Conservation (phyloP, 2,888 invertebrate genomes). For the Hydroisotoma schaefferi region DNA sequence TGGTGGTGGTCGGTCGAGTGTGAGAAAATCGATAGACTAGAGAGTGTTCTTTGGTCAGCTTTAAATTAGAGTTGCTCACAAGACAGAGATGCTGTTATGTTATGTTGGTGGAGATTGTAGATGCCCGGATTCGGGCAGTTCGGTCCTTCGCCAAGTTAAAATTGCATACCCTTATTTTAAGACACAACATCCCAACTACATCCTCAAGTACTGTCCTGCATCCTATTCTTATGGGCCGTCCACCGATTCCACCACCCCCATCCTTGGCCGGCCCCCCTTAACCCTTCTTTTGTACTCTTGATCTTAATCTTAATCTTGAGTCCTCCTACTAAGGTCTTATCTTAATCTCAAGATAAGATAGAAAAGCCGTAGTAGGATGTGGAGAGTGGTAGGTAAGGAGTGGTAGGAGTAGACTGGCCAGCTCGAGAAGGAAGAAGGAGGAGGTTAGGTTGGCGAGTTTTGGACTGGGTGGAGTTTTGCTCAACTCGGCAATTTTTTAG, state of each 20-base stretch:
- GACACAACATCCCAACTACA: too few species aligned
- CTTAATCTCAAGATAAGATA: too few species aligned
- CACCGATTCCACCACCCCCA: neutral
- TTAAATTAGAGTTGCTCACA: slow-evolving; percentile 15
- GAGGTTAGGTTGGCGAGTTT: slow-evolving; percentile 1
- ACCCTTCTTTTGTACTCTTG: too few species aligned
- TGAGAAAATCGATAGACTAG: slow-evolving; percentile 17
- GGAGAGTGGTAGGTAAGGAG: too few species aligned
- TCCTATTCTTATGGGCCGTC: neutral
- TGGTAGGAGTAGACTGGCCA: neutral
- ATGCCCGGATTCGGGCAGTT: slow-evolving; percentile 6
- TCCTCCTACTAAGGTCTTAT: too few species aligned
- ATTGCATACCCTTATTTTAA: too few species aligned
- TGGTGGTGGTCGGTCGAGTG: too few species aligned
- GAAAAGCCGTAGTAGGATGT: too few species aligned
- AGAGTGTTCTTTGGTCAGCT: slow-evolving; percentile 14
- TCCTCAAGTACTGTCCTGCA: slow-evolving; percentile 6
- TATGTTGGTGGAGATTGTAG: too few species aligned
- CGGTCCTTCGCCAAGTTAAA: neutral
- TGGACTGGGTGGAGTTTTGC: slow-evolving; percentile 1
- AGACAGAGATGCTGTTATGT: slow-evolving; percentile 1
- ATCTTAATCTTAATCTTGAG: too few species aligned
- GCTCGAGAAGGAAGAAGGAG: neutral
- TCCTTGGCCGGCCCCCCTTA: too few species aligned
- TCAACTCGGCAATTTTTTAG: too few species aligned